These are phyloP conservation scores for Poeciliopsis retropinna DNA, from an alignment of 2,113 vertebrate species.

Conservation along the genomic window DNA sequence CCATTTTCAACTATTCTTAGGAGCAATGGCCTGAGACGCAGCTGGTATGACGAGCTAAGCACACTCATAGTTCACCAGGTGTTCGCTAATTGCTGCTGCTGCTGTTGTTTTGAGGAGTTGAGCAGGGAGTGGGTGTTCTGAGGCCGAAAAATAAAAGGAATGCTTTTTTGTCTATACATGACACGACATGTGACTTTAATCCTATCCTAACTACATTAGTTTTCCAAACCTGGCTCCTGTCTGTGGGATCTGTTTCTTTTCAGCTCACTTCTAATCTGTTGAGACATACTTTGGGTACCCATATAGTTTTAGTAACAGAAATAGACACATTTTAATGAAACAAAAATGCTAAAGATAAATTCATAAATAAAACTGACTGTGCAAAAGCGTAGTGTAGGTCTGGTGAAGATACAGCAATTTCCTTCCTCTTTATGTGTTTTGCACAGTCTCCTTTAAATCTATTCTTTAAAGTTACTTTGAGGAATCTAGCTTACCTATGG, in stretches of 20 bases:
- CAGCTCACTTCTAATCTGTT: not conserved
- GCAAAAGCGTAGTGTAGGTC: not conserved
- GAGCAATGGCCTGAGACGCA: too few species aligned
- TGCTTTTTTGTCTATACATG: too few species aligned
- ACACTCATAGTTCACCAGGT: too few species aligned
- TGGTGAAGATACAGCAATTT: not conserved
- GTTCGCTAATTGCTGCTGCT: too few species aligned
- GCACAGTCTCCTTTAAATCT: not conserved
- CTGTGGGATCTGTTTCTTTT: not conserved
- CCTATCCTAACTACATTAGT: not conserved
- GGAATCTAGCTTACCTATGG: conserved; percentile 78
- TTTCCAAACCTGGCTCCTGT: not conserved
- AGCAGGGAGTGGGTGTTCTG: too few species aligned
- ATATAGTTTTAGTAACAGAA: not conserved
- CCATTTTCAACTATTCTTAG: too few species aligned
- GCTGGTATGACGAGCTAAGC: too few species aligned
- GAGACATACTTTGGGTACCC: not conserved
- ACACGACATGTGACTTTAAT: too few species aligned
- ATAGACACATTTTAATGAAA: not conserved
- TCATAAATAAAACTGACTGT: not conserved
- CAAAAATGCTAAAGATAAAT: not conserved
- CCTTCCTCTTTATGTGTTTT: not conserved
- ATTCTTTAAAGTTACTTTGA: not conserved
- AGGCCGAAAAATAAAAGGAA: too few species aligned
- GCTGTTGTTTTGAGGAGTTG: too few species aligned